A percentile compares a stretch with the other conserved stretches of the same genome.
Evolutionary conservation across 2,888 invertebrate species (phyloP).

Genomic region (Phragmatobia fuliginosa): DNA sequence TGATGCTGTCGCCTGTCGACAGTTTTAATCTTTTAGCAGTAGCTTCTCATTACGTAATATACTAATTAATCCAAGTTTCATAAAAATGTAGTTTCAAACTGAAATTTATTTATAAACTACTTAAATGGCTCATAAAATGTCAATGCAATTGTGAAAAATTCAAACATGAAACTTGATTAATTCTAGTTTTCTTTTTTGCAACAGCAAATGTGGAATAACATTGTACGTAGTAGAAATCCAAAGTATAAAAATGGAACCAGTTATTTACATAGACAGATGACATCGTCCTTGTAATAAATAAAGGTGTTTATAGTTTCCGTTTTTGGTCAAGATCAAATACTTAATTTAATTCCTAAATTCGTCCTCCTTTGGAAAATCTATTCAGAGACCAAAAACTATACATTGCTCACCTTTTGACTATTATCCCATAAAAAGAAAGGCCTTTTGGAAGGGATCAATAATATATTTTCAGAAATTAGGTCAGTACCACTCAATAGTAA

Average conservation of each 20-base stretch:
- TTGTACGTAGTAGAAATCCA: neutral
- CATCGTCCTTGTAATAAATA: neutral
- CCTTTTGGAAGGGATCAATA: neutral
- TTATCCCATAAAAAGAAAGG: neutral
- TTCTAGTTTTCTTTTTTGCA: neutral
- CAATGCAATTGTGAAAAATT: neutral
- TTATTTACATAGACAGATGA: neutral
- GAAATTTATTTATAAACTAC: too few species aligned
- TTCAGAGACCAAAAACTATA: neutral
- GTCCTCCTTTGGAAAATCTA: neutral
- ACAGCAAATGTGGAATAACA: neutral
- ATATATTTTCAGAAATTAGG: neutral
- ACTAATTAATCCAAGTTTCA: neutral
- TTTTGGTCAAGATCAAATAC: neutral
- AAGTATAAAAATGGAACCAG: neutral
- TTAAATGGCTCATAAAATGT: neutral
- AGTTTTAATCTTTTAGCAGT: neutral
- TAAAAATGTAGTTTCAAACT: neutral
- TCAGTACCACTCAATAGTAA: too few species aligned
- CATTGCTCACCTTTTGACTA: neutral
- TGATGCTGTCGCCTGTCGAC: neutral
- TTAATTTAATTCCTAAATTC: slow-evolving; percentile 6
- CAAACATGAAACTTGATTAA: neutral
- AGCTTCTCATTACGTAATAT: neutral
- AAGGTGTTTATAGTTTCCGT: neutral